Conservation (phyloP, 2,888 invertebrate genomes). For the Mechanitis mazaeus region DNA sequence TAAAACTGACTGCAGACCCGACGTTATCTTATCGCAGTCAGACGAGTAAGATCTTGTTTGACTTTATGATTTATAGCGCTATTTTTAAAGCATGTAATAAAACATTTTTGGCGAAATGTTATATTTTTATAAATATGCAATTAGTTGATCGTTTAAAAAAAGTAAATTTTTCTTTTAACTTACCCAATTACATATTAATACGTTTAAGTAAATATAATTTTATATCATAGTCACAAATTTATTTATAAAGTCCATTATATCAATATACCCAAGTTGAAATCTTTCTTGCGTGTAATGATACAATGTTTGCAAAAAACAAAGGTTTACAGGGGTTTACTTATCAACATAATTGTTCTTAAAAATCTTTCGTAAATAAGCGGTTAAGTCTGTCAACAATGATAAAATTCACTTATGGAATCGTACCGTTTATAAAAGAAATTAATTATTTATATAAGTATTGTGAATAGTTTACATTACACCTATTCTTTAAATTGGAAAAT, state of each 20-base stretch:
- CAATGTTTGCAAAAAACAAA: neutral
- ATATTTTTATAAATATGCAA: slow-evolving; percentile 13
- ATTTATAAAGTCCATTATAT: too few relatives aligned
- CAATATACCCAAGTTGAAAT: too few relatives aligned
- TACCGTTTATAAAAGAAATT: too few relatives aligned
- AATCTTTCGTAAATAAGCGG: neutral
- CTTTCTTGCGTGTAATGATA: neutral
- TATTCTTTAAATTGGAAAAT: too few relatives aligned
- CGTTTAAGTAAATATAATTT: too few relatives aligned
- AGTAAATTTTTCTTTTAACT: too few relatives aligned
- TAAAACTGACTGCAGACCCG: slow-evolving; percentile 47
- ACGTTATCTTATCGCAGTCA: slow-evolving; percentile 62
- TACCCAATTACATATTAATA: neutral
- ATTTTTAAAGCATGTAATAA: slow-evolving; percentile 56
- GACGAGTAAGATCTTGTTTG: slow-evolving; percentile 51
- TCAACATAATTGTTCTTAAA: slow-evolving; percentile 1
- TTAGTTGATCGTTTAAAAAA: neutral
- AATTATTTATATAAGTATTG: too few relatives aligned
- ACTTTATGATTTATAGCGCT: slow-evolving; percentile 60
- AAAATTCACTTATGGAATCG: neutral
- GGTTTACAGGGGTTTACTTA: neutral
- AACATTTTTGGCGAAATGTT: slow-evolving; percentile 15
- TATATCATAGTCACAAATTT: too few relatives aligned
- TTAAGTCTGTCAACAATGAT: slow-evolving; percentile 1
- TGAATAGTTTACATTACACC: too few relatives aligned